Evolutionary conservation across 2,888 invertebrate genomes (phyloP).

Genomic region (Ecdyonurus torrentis): DNA sequence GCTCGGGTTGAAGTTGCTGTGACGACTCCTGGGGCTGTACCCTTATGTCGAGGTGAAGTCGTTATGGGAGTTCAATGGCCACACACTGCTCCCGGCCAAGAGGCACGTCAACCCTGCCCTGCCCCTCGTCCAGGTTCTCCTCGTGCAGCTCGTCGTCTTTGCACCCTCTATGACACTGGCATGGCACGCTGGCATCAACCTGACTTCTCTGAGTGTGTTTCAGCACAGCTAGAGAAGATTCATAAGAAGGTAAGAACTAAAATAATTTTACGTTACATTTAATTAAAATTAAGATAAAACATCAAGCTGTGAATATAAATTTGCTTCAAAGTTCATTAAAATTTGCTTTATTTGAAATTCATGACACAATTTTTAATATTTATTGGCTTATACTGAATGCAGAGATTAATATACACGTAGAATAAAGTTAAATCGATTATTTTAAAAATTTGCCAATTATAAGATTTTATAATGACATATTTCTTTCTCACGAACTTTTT

Average conservation of each 20-base stretch:
- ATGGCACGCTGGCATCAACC: slow-evolving; percentile 57
- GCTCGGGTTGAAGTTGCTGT: slow-evolving; percentile 45
- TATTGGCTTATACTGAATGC: too few species aligned
- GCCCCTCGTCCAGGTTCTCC: slow-evolving; percentile 37
- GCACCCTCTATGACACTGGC: slow-evolving; percentile 39
- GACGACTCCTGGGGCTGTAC: slow-evolving; percentile 38
- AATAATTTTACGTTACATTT: background rate
- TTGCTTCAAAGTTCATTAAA: background rate
- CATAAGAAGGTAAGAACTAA: slow-evolving; percentile 7
- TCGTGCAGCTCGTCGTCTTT: slow-evolving; percentile 36
- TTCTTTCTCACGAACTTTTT: too few species aligned
- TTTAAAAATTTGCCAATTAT: too few species aligned
- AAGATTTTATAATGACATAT: too few species aligned
- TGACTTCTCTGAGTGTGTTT: slow-evolving; percentile 57
- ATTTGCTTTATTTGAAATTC: too few species aligned
- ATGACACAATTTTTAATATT: too few species aligned
- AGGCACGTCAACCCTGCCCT: slow-evolving; percentile 46
- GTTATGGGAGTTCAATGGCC: slow-evolving; percentile 41
- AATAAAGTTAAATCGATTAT: too few species aligned
- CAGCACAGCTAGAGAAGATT: slow-evolving; percentile 35
- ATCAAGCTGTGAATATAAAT: background rate
- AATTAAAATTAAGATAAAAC: background rate
- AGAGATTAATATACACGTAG: too few species aligned
- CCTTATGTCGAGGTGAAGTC: slow-evolving; percentile 36
- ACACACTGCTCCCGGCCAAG: slow-evolving; percentile 54